Evolutionary conservation across 2,797 vertebrate species (phyloP).

Genomic region (Trachops cirrhosus): DNA sequence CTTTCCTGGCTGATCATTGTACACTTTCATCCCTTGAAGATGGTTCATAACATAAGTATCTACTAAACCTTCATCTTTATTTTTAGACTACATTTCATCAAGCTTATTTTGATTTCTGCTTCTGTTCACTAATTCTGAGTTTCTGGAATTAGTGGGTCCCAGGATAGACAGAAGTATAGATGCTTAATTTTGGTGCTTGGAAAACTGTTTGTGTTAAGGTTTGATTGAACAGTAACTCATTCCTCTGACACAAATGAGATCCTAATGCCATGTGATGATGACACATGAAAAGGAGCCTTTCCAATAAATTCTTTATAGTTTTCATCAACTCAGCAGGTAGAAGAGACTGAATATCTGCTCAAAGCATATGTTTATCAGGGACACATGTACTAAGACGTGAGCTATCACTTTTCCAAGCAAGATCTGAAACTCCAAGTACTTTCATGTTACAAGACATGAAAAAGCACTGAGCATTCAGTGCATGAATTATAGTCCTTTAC

Average conservation of each 20-base stretch:
- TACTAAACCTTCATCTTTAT: neutral
- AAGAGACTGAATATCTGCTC: slow-evolving; percentile 7
- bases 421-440: slow-evolving; percentile 49
- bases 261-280: neutral
- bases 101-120: neutral
- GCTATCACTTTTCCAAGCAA: slow-evolving; percentile 46
- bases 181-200: neutral
- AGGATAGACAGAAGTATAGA: neutral
- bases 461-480: neutral
- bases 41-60: neutral
- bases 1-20: neutral
- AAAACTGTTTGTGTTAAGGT: neutral
- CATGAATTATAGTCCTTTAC: neutral
- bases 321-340: slow-evolving; percentile 40
- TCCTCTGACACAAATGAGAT: neutral
- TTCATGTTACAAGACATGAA: slow-evolving; percentile 62
- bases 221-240: neutral
- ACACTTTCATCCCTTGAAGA: neutral
- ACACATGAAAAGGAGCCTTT: slow-evolving; percentile 1
- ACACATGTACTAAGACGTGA: neutral
- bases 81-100: neutral
- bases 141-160: neutral
- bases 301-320: neutral
- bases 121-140: neutral
- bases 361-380: slow-evolving; percentile 39